Percentiles rank a stretch among this genome's conserved stretches.
Conservation (phyloP, 23 tunicate genomes). For the Styela clava region DNA sequence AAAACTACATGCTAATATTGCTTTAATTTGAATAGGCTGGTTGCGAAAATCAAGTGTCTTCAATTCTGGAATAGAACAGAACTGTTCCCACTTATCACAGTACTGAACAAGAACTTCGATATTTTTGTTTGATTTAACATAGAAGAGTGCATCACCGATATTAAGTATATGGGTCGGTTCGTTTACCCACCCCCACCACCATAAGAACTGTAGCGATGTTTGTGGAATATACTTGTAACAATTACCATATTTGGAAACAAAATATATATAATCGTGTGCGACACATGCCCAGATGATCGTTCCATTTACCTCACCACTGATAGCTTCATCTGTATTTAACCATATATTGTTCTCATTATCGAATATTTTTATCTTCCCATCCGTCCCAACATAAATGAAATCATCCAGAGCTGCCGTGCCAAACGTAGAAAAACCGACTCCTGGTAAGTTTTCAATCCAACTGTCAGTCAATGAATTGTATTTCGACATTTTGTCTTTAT, state of each 20-base stretch:
- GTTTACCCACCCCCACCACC: too few species aligned
- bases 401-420: neutral
- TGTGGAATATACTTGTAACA: neutral
- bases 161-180: neutral
- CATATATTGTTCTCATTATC: neutral
- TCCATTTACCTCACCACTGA: neutral
- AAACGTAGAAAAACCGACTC: too few species aligned
- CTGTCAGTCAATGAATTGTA: neutral
- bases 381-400: neutral
- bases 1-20: too few species aligned
- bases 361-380: neutral
- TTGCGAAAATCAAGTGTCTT: too few species aligned
- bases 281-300: too few species aligned
- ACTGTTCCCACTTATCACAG: neutral
- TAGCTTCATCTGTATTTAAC: too few species aligned
- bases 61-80: too few species aligned
- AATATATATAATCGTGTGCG: neutral
- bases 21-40: too few species aligned
- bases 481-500: neutral
- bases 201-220: too few species aligned
- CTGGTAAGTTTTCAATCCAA: too few species aligned
- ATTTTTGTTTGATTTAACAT: too few species aligned
- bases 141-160: neutral
- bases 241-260: neutral
- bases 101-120: neutral